Percentiles rank a stretch among this genome's conserved stretches.
Evolutionary conservation across 2,113 vertebrate genomes (phyloP).

Genomic region (Anser cygnoides): DNA sequence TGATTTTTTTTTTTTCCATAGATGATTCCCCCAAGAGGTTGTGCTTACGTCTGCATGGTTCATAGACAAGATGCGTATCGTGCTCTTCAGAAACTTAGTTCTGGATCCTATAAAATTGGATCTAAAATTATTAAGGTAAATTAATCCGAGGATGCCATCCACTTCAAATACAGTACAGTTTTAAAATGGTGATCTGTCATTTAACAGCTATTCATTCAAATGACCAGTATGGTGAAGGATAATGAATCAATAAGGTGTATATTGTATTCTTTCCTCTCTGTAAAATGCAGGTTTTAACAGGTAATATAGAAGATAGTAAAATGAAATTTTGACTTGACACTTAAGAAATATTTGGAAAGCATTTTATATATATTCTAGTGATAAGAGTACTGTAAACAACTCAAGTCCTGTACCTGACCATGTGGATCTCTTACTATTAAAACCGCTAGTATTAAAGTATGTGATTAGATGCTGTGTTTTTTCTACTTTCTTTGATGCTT

Average conservation of each 20-base stretch:
- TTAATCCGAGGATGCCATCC: neutral
- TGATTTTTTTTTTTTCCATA: conserved; percentile 53
- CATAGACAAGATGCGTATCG: conserved; percentile 95
- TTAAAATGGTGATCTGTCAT: neutral
- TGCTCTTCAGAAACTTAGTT: conserved; percentile 95
- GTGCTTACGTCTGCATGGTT: conserved; percentile 99
- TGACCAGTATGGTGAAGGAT: neutral
- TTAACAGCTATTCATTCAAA: neutral
- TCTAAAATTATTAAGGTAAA: conserved; percentile 98
- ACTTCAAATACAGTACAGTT: neutral
- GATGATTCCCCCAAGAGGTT: conserved; percentile 99
- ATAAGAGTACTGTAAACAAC: neutral
- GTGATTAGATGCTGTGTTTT: neutral
- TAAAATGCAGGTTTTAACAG: neutral
- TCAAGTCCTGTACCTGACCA: neutral
- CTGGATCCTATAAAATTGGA: conserved; percentile 95
- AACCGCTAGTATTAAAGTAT: neutral
- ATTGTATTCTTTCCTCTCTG: neutral
- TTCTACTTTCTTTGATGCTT: neutral
- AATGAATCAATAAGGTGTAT: neutral
- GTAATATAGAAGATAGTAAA: neutral
- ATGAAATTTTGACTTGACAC: neutral
- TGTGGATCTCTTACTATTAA: neutral
- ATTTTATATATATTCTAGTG: rapidly evolving
- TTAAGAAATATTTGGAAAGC: neutral